Base-by-base conservation (phyloP, 2,113 vertebrate species). In the Marmota monax region DNA sequence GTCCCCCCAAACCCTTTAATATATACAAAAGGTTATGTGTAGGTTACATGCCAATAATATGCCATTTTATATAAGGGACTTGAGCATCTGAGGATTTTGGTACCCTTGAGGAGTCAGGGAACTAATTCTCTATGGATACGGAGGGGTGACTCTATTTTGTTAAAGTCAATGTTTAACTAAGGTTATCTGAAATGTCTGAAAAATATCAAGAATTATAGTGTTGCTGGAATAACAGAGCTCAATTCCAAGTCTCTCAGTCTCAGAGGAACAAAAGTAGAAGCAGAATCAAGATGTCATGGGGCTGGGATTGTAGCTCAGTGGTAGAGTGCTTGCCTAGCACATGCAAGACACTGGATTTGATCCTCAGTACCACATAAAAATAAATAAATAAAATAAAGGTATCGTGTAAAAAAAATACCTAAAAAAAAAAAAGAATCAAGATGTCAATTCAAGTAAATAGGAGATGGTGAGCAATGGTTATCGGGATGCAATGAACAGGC, bases 131-230 rank as follows among this genome's bases (percentile, higher is more conserved):
- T n/a, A 27, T 56, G 18, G 20, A 51, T 51, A 37, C 45, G 25
- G 14, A 85, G 6, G 25, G 14, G 56, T 72, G 13, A 86, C 48
- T 72, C 23, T 58, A 22, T 39, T 32, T 87, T 84, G 23, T 76
- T 80, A 65, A 91, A 88, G 42, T 78, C 27, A 88, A 10, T 72
- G 69, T 85, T 88, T 69, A 76, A 80, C 58, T 82, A 61, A 70
- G 17, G 13, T 70, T 79, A 61, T 51, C 20, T 65, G 20, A 37
- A 91, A 61, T 51, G 5, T 88, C 13, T 56, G 58, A 79, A 74
- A 72, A 88, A 53, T 11, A 88, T 8, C 48, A 45, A 92, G 29
- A 72, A 91, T 14, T 29, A 53, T 39, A 37, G 22, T 29, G 29
- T 83, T 65, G 4, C 37, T 91, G 39, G 72, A 79, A 88, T 51